Percentiles rank a stretch among this genome's conserved stretches.
Conservation (phyloP, 2,888 invertebrate species). For the Temnothorax rugatulus region DNA sequence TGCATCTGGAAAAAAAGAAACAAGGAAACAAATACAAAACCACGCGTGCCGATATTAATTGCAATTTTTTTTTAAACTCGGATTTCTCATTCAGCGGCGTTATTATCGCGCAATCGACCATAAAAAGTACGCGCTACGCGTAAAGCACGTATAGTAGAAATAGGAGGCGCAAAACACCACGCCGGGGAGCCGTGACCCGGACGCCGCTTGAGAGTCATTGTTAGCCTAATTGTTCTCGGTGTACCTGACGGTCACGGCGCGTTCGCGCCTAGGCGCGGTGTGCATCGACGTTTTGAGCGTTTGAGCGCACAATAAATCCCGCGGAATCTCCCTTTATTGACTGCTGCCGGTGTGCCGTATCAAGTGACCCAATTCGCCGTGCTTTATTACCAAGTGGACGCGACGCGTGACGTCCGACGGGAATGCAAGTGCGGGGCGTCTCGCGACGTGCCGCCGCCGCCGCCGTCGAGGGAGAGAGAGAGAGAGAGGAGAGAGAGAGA, state of each 20-base stretch:
- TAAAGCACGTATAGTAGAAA: slow-evolving; percentile 23
- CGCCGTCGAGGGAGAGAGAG: background rate
- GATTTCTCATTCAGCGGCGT: background rate
- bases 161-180: slow-evolving; percentile 12
- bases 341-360: slow-evolving; percentile 39
- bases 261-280: slow-evolving; percentile 12
- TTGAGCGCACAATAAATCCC: slow-evolving; percentile 60
- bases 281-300: slow-evolving; percentile 44
- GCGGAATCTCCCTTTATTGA: slow-evolving; percentile 42
- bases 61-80: background rate
- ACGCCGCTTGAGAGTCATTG: slow-evolving; percentile 48
- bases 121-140: slow-evolving; percentile 35
- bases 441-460: background rate
- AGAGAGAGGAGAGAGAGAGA: background rate
- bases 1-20: background rate
- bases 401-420: slow-evolving; percentile 26
- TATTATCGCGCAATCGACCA: slow-evolving; percentile 7
- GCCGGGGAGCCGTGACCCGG: slow-evolving; percentile 30
- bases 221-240: slow-evolving; percentile 50
- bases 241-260: slow-evolving; percentile 36
- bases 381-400: slow-evolving; percentile 59
- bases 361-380: slow-evolving; percentile 64
- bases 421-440: slow-evolving; percentile 22
- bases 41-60: background rate
- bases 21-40: background rate